Evolutionary conservation across 30 jellyfish, hydroid and myxozoan genomes (phyloP), one percentile per base, ranked within the genome.

Genomic region (Aurelia aurita complex sp. Pacific): DNA sequence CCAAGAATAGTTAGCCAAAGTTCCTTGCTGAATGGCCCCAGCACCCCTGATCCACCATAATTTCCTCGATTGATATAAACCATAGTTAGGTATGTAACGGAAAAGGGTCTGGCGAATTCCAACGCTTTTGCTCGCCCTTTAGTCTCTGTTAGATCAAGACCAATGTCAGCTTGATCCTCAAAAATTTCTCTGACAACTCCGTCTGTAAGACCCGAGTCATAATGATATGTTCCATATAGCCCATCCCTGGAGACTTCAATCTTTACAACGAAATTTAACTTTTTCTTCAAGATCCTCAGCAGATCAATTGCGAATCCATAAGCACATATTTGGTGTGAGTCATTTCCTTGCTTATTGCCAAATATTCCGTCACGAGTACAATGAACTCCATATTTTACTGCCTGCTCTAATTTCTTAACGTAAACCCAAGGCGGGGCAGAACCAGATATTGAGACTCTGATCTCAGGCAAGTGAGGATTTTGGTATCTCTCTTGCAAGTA

Each of bases 21-120:
- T 18, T 43, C 64, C 38, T 50, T 54, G 67, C 84, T 77, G 69
- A 84, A 84, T 36, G 92, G 92, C 19, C 82, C 74, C 46, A 84
- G 65, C 40, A 84, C 83, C 1, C 86, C 92, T 18, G 87, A 50
- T 8, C 66, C 77, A 6, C 74, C 64, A 59, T 84, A 74, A 36
- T 66, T 43, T 69, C n/a, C 5, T 43, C 65, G 60, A 33, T 74
- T 83, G 36, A 61, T 46, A 55, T 73, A 84, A 3, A 87, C 92
- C 11, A 84, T 61, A 0, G 77, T 76, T 34, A 71, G 61, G 4
- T 34, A 50, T 11, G 52, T 38, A 38, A 61, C 42, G 1, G 69
- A 32, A 35, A 32, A 59, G 9, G 88, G 68, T 29, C 76, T 78
- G 35, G 88, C 17, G 54, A 59, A 78, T 14, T 46, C 34, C 15